A percentile compares a stretch with the other conserved stretches of the same genome.
Conservation (phyloP, 2,888 invertebrate genomes). For the Drosophila meridionalis region DNA sequence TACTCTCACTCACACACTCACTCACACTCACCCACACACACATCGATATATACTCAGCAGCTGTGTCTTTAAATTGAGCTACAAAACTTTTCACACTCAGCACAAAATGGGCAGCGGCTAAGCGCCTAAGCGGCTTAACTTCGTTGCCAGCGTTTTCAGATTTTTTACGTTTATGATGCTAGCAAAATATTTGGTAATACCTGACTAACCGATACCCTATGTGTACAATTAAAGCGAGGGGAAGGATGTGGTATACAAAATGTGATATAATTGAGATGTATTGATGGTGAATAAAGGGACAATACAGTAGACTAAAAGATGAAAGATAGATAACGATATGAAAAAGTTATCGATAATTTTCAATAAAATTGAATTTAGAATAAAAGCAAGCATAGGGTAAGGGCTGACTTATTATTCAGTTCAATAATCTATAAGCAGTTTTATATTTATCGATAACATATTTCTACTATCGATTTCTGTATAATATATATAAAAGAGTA, state of each 20-base stretch:
- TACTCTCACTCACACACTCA: slow-evolving; percentile 4
- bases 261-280: too few relatives aligned
- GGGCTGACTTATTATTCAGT: too few relatives aligned
- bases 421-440: neutral
- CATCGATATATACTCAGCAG: slow-evolving; percentile 33
- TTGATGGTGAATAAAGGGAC: neutral
- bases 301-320: neutral
- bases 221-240: too few relatives aligned
- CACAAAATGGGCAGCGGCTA: slow-evolving; percentile 63
- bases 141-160: slow-evolving; percentile 56
- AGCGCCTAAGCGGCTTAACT: slow-evolving; percentile 75
- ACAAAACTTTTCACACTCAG: slow-evolving; percentile 73
- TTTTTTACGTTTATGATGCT: slow-evolving; percentile 60
- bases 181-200: neutral
- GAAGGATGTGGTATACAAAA: too few relatives aligned
- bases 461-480: neutral
- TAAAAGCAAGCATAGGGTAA: too few relatives aligned
- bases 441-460: neutral
- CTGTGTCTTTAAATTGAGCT: slow-evolving; percentile 42
- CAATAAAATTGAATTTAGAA: neutral
- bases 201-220: slow-evolving; percentile 1
- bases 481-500: neutral
- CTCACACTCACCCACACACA: slow-evolving; percentile 1
- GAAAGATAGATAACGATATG: neutral
- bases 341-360: neutral